phyloP scores from a whole-genome alignment of 2,113 vertebrate genomes.

The Andinoacara biseriatus region DNA sequence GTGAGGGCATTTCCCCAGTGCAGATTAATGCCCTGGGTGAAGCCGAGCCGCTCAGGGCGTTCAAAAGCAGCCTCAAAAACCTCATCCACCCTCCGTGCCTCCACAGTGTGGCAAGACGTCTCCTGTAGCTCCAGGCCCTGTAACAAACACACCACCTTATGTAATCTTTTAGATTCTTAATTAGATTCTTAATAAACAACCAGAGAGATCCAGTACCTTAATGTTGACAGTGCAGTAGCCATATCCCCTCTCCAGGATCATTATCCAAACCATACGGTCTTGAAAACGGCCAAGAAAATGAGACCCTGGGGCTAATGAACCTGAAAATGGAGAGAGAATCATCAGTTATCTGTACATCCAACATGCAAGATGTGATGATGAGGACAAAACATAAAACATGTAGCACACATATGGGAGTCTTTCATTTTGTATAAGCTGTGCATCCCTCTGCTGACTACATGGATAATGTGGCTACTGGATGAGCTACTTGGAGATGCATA shows the following conservation, averaged over 20 bases:
- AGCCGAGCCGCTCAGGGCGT: constrained; percentile 79
- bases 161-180: neutral
- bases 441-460: constrained; percentile 35
- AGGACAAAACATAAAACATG: constrained; percentile 29
- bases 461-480: constrained; percentile 37
- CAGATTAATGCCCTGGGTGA: constrained; percentile 85
- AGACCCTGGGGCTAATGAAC: constrained; percentile 89
- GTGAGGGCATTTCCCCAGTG: constrained; percentile 93
- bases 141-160: constrained; percentile 26
- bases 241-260: constrained; percentile 93
- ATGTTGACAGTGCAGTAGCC: constrained; percentile 95
- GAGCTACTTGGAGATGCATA: constrained; percentile 39
- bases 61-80: constrained; percentile 93
- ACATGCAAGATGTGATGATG: constrained; percentile 14
- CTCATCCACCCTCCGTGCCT: constrained; percentile 94
- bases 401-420: constrained; percentile 25
- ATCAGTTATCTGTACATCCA: constrained; percentile 11
- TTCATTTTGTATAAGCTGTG: constrained; percentile 58
- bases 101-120: constrained; percentile 96
- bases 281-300: constrained; percentile 97
- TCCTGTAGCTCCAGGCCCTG: constrained; percentile 97
- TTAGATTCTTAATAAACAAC: neutral
- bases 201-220: constrained; percentile 82
- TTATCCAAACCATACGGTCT: constrained; percentile 94
- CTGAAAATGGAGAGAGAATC: constrained; percentile 72